phyloP scores from a whole-genome alignment of 2,888 invertebrate genomes.

The Ametastegia equiseti region DNA sequence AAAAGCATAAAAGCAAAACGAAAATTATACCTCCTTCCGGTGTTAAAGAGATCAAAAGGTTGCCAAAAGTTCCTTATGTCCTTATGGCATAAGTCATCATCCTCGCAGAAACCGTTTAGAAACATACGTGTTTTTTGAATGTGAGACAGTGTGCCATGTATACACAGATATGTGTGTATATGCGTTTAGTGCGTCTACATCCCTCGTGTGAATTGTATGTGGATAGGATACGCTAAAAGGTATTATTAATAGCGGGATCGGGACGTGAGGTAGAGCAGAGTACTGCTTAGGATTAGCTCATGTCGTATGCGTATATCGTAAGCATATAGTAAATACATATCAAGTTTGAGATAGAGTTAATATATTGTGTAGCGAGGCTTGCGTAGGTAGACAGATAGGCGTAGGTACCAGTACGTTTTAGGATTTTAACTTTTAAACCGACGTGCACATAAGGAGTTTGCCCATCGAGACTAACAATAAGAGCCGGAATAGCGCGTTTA shows the following conservation, averaged over 20 bases:
- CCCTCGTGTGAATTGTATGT: neutral
- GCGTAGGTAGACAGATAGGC: neutral
- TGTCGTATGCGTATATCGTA: too few species aligned
- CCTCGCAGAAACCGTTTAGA: too few species aligned
- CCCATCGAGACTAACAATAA: constrained; percentile 18
- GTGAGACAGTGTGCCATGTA: neutral
- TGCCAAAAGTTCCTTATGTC: too few species aligned
- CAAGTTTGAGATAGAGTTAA: neutral
- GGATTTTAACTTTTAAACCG: neutral
- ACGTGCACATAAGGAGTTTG: constrained; percentile 2
- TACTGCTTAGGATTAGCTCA: neutral
- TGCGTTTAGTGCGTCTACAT: neutral
- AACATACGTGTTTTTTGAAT: neutral
- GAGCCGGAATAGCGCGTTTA: neutral
- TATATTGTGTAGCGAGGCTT: too few species aligned
- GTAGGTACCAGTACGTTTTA: neutral
- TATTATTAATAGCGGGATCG: constrained; percentile 13
- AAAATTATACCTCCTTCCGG: too few species aligned
- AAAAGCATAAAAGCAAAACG: too few species aligned
- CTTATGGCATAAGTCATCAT: too few species aligned
- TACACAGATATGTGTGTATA: neutral
- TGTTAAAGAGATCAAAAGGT: too few species aligned
- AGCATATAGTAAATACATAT: neutral
- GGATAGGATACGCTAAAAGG: constrained; percentile 11
- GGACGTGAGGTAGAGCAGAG: neutral